These are phyloP conservation scores for Cephus pulcher DNA, from an alignment of 2,888 invertebrate species.

Conservation along the genomic window DNA sequence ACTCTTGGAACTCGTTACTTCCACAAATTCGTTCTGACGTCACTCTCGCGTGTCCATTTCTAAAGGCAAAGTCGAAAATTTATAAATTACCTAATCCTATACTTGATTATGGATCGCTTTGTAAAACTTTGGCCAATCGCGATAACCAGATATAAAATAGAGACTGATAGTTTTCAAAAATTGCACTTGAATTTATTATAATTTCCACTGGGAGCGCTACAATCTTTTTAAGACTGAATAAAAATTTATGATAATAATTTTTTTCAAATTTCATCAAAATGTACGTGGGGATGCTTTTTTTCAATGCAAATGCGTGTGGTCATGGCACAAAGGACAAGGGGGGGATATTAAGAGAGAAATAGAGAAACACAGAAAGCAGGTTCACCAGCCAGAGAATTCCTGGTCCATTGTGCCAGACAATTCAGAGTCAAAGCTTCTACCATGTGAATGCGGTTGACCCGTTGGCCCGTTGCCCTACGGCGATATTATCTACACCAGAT, in stretches of 20 bases:
- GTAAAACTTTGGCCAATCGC: no score
- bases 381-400: not conserved
- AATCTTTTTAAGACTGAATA: not conserved
- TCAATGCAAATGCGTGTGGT: not conserved
- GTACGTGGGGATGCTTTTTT: not conserved
- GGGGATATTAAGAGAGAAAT: not conserved
- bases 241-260: not conserved
- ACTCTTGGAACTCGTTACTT: no score
- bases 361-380: not conserved
- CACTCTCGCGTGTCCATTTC: no score
- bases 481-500: slow-evolving; percentile 3
- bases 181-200: no score
- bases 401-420: slow-evolving; percentile 2
- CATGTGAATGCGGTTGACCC: slow-evolving; percentile 4
- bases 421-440: slow-evolving; percentile 1
- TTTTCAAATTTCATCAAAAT: not conserved
- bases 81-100: no score
- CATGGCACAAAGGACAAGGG: not conserved
- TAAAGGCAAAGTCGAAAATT: no score
- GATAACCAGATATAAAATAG: no score
- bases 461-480: slow-evolving; percentile 2
- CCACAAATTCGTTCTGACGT: no score
- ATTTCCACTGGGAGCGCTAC: no score
- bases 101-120: no score
- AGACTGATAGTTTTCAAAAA: no score